A percentile compares a stretch with the other conserved stretches of the same genome.
Conservation (phyloP, 2,888 invertebrate genomes). For the Eristalis arbustorum region DNA sequence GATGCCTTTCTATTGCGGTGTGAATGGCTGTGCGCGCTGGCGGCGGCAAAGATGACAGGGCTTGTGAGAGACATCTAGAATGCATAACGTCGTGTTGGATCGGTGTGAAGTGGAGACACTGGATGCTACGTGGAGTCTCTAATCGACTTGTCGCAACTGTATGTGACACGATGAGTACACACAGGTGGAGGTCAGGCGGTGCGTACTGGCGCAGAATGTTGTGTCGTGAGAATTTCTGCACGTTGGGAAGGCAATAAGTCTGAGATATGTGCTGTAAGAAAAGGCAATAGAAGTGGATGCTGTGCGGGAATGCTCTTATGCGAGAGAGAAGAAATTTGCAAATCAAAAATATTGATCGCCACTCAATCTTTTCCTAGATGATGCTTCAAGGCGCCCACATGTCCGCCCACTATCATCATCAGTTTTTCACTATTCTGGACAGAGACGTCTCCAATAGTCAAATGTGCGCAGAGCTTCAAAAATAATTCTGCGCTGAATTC, state of each 20-base stretch:
- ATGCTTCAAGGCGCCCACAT: too few relatives aligned
- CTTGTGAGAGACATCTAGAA: conserved; percentile 51
- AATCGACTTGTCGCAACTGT: conserved; percentile 63
- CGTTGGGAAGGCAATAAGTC: conserved; percentile 18
- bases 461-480: too few relatives aligned
- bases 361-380: too few relatives aligned
- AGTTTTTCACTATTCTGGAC: too few relatives aligned
- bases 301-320: not conserved
- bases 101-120: not conserved
- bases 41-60: conserved; percentile 47
- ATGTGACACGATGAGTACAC: conserved; percentile 36
- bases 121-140: conserved; percentile 44
- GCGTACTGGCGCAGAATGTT: conserved; percentile 21
- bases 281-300: not conserved
- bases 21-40: not conserved
- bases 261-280: not conserved
- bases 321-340: too few relatives aligned
- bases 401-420: too few relatives aligned
- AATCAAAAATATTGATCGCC: too few relatives aligned
- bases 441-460: too few relatives aligned
- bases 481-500: too few relatives aligned
- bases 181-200: conserved; percentile 56
- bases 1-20: conserved; percentile 1
- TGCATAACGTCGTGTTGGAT: conserved; percentile 40
- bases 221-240: conserved; percentile 53